Percentiles rank a stretch among this genome's conserved stretches.
Evolutionary conservation across 2,113 vertebrate genomes (phyloP).

Genomic region (Pristiophorus japonicus): DNA sequence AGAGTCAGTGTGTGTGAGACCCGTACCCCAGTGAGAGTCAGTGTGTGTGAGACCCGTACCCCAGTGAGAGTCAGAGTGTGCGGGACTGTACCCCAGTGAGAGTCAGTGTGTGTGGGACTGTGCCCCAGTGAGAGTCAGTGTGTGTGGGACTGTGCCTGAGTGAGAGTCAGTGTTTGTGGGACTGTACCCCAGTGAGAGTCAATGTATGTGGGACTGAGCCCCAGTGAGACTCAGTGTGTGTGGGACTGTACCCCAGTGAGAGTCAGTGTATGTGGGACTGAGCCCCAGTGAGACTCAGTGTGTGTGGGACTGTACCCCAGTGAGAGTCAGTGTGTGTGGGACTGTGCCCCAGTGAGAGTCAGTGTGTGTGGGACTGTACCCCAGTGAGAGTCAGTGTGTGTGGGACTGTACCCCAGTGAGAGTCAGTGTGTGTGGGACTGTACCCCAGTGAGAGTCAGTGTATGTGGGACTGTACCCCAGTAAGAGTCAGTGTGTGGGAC

Average conservation of each 20-base stretch:
- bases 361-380: background rate
- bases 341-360: background rate
- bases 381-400: background rate
- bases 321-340: background rate
- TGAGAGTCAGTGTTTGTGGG: background rate
- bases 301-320: no score
- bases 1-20: background rate
- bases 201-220: background rate
- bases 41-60: background rate
- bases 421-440: background rate
- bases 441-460: background rate
- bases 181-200: background rate
- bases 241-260: no score
- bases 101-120: background rate
- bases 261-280: no score
- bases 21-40: background rate
- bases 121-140: background rate
- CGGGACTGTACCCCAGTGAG: background rate
- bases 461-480: background rate
- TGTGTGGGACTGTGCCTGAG: background rate
- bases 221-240: no score
- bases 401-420: background rate
- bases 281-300: no score
- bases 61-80: background rate
- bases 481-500: background rate